Percentiles rank a stretch among this genome's conserved stretches.
phyloP scores from a whole-genome alignment of 2,113 vertebrate species.

The Monarcha castaneiventris region DNA sequence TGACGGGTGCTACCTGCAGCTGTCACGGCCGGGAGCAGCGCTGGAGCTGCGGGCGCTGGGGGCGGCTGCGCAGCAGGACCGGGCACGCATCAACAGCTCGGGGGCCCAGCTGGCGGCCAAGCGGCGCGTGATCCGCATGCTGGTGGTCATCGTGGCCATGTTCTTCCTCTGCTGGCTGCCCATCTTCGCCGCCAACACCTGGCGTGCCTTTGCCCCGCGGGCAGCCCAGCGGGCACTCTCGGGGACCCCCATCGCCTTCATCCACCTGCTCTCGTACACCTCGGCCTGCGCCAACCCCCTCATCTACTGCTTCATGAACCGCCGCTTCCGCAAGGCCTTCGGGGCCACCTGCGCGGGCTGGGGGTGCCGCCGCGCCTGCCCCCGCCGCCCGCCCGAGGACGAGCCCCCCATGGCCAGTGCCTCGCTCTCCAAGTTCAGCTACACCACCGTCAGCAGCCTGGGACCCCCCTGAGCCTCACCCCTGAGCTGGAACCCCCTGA shows the following conservation, averaged over 20 bases:
- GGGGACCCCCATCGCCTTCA: conserved; percentile 91
- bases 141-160: conserved; percentile 89
- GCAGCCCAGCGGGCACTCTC: conserved; percentile 81
- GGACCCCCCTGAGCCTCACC: conserved; percentile 74
- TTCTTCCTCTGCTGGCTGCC: conserved; percentile 98
- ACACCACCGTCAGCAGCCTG: conserved; percentile 91
- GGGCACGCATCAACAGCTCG: conserved; percentile 76
- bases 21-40: conserved; percentile 66
- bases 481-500: not conserved
- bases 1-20: conserved; percentile 89
- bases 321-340: conserved; percentile 89
- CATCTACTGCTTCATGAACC: conserved; percentile 99
- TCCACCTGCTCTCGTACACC: conserved; percentile 88
- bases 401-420: conserved; percentile 72
- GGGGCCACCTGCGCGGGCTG: conserved; percentile 78
- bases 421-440: conserved; percentile 91
- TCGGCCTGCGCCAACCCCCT: conserved; percentile 92
- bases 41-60: conserved; percentile 86
- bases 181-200: conserved; percentile 89
- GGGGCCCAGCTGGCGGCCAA: conserved; percentile 90
- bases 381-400: conserved; percentile 61
- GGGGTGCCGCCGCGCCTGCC: conserved; percentile 62
- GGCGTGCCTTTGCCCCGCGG: conserved; percentile 84
- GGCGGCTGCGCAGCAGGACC: conserved; percentile 58
- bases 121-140: conserved; percentile 92